Evolutionary conservation across 2,113 vertebrate species (phyloP).

Genomic region (Oophaga pumilio): DNA sequence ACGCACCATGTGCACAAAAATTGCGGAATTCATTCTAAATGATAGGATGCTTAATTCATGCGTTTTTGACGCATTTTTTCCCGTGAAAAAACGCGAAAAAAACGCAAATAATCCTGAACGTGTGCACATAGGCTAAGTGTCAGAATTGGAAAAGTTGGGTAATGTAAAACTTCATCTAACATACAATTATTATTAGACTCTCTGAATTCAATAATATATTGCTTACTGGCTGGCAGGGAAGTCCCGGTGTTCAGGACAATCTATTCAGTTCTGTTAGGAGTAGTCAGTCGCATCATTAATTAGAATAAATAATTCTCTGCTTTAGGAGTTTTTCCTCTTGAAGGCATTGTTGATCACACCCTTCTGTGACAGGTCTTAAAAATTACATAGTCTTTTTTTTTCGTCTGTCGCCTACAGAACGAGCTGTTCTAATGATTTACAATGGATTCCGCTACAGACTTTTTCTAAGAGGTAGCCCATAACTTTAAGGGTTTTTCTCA

Average conservation of each 20-base stretch:
- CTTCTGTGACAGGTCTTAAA: background rate
- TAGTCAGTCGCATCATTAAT: background rate
- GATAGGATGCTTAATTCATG: no score
- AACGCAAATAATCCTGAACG: no score
- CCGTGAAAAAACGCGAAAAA: no score
- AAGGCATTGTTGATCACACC: slow-evolving; percentile 15
- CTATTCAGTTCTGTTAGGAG: background rate
- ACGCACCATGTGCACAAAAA: no score
- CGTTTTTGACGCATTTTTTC: no score
- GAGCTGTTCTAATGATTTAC: background rate
- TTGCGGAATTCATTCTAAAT: no score
- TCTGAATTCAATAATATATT: background rate
- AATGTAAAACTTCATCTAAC: background rate
- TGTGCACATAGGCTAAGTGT: no score
- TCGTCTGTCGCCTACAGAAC: background rate
- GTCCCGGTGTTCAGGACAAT: background rate
- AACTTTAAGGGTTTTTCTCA: background rate
- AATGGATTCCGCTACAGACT: background rate
- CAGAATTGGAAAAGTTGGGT: background rate
- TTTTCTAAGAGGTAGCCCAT: background rate
- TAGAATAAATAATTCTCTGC: background rate
- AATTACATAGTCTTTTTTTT: slow-evolving; percentile 28
- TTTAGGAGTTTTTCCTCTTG: background rate
- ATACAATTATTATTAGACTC: background rate
- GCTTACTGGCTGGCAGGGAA: background rate